These are phyloP conservation scores for Cercopithecus mona DNA, from an alignment of 2,113 vertebrate genomes.

Conservation along the genomic window DNA sequence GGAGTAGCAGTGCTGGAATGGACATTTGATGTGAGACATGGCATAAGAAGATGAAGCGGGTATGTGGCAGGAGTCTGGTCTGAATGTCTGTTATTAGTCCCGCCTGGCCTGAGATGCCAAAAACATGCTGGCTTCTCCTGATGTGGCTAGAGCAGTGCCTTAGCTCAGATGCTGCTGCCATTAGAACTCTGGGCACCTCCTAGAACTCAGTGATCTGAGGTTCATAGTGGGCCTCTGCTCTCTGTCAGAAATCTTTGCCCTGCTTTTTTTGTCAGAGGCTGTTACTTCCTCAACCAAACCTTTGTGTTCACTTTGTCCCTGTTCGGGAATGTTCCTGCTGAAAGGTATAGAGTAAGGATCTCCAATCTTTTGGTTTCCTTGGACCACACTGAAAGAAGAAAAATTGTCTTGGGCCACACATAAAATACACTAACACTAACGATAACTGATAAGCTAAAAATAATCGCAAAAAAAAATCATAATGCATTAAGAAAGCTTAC, in stretches of 20 bases:
- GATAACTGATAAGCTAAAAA: too few species aligned
- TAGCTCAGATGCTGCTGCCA: neutral
- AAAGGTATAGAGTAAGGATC: neutral
- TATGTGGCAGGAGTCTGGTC: neutral
- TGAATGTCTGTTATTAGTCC: neutral
- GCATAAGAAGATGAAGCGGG: neutral
- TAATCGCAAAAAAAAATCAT: too few species aligned
- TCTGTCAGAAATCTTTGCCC: neutral
- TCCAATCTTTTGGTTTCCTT: too few species aligned
- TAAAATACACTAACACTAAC: too few species aligned
- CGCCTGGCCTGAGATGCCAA: neutral
- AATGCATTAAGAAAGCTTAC: too few species aligned
- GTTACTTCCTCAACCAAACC: neutral
- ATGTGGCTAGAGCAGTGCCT: neutral
- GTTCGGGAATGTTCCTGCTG: neutral
- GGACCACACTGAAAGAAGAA: too few species aligned
- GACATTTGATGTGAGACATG: neutral
- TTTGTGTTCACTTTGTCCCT: neutral
- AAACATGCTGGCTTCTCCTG: neutral
- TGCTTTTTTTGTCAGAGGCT: neutral
- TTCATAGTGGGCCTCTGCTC: neutral
- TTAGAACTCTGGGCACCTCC: neutral
- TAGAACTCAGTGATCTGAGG: neutral
- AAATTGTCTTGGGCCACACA: too few species aligned
- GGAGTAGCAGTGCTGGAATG: too few species aligned